Base-by-base conservation (phyloP, 2,113 vertebrate species). In the Indri indri region DNA sequence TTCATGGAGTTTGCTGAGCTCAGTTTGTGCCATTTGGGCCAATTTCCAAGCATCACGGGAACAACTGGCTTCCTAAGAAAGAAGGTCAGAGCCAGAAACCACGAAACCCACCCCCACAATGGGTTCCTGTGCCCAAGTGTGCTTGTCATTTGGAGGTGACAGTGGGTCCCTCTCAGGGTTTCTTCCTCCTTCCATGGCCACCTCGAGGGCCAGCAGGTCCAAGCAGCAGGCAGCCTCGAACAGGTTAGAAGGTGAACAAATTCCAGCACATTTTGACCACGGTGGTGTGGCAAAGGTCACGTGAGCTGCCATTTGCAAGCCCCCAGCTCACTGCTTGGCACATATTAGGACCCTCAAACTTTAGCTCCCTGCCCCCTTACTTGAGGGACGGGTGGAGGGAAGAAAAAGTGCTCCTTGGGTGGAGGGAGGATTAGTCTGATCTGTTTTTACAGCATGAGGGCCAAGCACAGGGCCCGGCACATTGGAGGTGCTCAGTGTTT, bases 181-280 rank as follows among this genome's bases (percentile, higher is more conserved):
- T 37, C 59, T 16, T n/a, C 65, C 85, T 57, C 8, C 63, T 16
- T 8, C 5, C 0, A 2, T 0, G 1, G 23, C 54, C 37, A 1
- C 20, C 10, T 4, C 2, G 0, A 20, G 0, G 34, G 40, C 14
- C 0, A 0, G 2, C 63, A 37, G 71, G 45, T 37, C 57, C 1
- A 0, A 73, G 86, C n/a, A 45, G 52, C 45, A 32, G 88, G 61
- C 16, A 42, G 42, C 37, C 42, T 42, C 0, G 0, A 4, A 6
- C 30, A 45, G 85, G 37, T 47, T 30, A 4, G 34, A 59, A 34
- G 27, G 18, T 37, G 50, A 47, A 25, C 37, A 66, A 61, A 63
- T 84, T 59, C 54, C 6, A 9, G 70, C 52, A 71, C 0, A 0
- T 70, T 85, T 13, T 4, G 25, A 10, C n/a, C 22, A 11, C 2